Percentiles rank a stretch among this genome's conserved stretches.
These are phyloP conservation scores for Thymallus thymallus DNA, from an alignment of 2,113 vertebrate genomes.

Conservation along the genomic window DNA sequence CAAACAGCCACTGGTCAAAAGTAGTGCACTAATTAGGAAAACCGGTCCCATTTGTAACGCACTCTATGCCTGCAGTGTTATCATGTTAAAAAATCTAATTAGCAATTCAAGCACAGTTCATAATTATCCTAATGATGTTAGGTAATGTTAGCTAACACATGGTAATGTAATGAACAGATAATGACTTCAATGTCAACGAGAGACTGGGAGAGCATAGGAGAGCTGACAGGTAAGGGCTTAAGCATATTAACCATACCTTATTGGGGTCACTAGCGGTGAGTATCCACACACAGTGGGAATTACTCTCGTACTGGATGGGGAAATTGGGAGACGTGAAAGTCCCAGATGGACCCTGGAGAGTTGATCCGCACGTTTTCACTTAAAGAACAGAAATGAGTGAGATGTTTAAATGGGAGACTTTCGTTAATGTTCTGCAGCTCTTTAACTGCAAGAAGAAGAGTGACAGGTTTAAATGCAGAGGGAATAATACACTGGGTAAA, in stretches of 20 bases:
- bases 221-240: background rate
- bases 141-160: slow-evolving; percentile 19
- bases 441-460: no score
- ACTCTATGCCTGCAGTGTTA: slow-evolving; percentile 28
- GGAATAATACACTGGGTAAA: no score
- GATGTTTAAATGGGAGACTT: background rate
- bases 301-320: slow-evolving; percentile 80
- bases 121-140: slow-evolving; percentile 66
- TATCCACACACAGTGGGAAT: slow-evolving; percentile 81
- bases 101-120: slow-evolving; percentile 24
- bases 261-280: slow-evolving; percentile 77
- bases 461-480: background rate
- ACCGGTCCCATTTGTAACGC: background rate
- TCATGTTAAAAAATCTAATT: slow-evolving; percentile 44
- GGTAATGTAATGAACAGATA: background rate
- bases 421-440: no score
- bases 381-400: slow-evolving; percentile 23
- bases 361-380: slow-evolving; percentile 80
- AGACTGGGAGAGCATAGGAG: background rate
- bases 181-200: background rate
- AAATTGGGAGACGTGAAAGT: slow-evolving; percentile 80
- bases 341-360: slow-evolving; percentile 76
- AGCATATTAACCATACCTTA: slow-evolving; percentile 68
- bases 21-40: no score
- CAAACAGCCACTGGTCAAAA: no score